Percentiles rank a stretch among this genome's conserved stretches.
Evolutionary conservation across 2,113 vertebrate genomes (phyloP).

Genomic region (Calidris pugnax): DNA sequence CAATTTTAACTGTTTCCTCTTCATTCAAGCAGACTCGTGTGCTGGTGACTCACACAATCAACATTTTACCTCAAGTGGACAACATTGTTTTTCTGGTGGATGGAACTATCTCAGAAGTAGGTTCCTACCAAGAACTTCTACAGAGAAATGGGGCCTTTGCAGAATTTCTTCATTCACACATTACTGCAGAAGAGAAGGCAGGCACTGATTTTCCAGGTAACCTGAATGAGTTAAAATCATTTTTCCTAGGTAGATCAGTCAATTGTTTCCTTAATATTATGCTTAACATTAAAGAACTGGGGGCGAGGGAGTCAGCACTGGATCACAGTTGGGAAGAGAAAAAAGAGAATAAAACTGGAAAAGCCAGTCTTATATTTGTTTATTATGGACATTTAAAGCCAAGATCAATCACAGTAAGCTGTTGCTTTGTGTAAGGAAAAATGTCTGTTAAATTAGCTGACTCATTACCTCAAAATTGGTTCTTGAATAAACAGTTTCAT

Average conservation of each 20-base stretch:
- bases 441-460: background rate
- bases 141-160: slow-evolving; percentile 84
- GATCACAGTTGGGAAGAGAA: background rate
- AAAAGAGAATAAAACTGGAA: background rate
- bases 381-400: background rate
- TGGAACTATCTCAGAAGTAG: slow-evolving; percentile 87
- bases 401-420: background rate
- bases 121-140: slow-evolving; percentile 90
- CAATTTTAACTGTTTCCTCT: background rate
- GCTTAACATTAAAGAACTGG: background rate
- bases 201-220: background rate
- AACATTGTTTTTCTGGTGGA: slow-evolving; percentile 85
- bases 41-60: slow-evolving; percentile 88
- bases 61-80: slow-evolving; percentile 88
- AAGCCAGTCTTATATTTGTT: background rate
- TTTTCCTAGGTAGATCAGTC: background rate
- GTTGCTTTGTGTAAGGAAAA: background rate
- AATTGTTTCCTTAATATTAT: background rate
- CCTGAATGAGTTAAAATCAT: background rate
- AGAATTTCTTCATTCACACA: slow-evolving; percentile 77
- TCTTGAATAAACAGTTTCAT: background rate
- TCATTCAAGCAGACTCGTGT: slow-evolving; percentile 84
- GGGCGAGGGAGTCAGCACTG: rapidly evolving
- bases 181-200: slow-evolving; percentile 4
- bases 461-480: background rate